A percentile compares a stretch with the other conserved stretches of the same genome.
These are phyloP conservation scores for Sorex maritimensis DNA, from an alignment of 2,797 vertebrate genomes.

Conservation along the genomic window DNA sequence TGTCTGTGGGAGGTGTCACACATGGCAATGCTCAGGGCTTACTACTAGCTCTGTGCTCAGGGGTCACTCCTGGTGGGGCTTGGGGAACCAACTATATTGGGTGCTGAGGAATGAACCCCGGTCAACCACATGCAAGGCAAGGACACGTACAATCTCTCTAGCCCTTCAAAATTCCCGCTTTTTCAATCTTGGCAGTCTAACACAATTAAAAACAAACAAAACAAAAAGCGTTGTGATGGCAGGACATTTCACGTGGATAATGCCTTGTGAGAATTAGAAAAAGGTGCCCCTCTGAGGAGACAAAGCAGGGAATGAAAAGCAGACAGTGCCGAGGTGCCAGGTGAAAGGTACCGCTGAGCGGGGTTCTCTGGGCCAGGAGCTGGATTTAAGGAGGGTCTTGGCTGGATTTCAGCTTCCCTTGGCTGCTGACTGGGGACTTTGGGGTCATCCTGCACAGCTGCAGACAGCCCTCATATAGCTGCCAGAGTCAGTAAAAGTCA, in stretches of 20 bases:
- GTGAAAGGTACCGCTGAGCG: background rate
- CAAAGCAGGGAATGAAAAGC: background rate
- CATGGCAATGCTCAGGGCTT: too few species aligned
- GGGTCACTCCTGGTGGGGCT: too few species aligned
- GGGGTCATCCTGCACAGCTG: background rate
- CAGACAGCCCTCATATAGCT: background rate
- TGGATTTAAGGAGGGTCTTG: background rate
- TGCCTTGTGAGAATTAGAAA: background rate
- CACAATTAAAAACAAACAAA: background rate
- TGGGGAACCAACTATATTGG: too few species aligned
- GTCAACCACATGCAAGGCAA: too few species aligned
- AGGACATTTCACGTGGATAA: background rate
- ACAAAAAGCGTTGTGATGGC: background rate
- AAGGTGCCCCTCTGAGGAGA: background rate
- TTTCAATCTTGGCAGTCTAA: conserved; percentile 38
- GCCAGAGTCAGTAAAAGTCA: background rate
- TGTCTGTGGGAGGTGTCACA: too few species aligned
- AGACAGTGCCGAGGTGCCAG: background rate
- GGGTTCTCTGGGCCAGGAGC: background rate
- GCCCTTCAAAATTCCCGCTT: conserved; percentile 20
- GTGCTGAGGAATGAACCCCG: too few species aligned
- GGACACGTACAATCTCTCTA: too few species aligned
- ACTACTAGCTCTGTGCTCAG: too few species aligned
- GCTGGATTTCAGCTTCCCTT: background rate
- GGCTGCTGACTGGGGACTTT: background rate